Evolutionary conservation across 2,888 invertebrate species (phyloP), one percentile per base, ranked within the genome.

Genomic region (Arctia plantaginis): DNA sequence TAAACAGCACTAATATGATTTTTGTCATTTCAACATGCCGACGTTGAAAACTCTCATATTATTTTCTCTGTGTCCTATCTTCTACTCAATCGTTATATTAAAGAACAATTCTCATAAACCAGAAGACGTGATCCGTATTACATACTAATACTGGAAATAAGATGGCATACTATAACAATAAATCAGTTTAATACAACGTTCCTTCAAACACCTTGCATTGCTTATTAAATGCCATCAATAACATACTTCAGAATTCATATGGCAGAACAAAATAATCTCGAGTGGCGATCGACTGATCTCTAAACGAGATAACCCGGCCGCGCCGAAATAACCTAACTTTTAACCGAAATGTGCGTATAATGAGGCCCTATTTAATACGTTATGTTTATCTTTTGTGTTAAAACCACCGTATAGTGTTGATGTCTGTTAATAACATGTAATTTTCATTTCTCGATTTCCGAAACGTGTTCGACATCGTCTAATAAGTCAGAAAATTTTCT

Each of bases 321-420:
- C 85, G 85, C 87, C 92, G 90, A 92, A 94, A 93, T 91, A 93
- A 92, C 90, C 91, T 90, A 86, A 91, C 90, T 93, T 93, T 94
- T 92, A 93, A 92, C 89, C 89, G 92, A 94, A 94, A 93, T 88
- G 88, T 91, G 93, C 90, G 84, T 90, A 92, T 93, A 94, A 94
- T 93, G 92, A 93, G 92, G 89, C 88, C 92, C 92, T 93, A 92
- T 90, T 95, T 95, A 95, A 95, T 95, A 93, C 89, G 85, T 90
- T 89, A 90, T 93, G 93, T 95, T 95, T 95, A 95, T 95, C 94
- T 95, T 94, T 95, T 92, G 93, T 92, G 91, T 94, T 93, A 92
- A 92, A 93, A 94, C 93, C 89, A 92, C 93, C 92, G 88, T 87
- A 89, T 88, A 90, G 93, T 95, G 95, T 94, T 94, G 95, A 94